Evolutionary conservation across 2,888 invertebrate genomes (phyloP), one percentile per base, ranked within the genome.

Genomic region (Eristalinus aeneus): DNA sequence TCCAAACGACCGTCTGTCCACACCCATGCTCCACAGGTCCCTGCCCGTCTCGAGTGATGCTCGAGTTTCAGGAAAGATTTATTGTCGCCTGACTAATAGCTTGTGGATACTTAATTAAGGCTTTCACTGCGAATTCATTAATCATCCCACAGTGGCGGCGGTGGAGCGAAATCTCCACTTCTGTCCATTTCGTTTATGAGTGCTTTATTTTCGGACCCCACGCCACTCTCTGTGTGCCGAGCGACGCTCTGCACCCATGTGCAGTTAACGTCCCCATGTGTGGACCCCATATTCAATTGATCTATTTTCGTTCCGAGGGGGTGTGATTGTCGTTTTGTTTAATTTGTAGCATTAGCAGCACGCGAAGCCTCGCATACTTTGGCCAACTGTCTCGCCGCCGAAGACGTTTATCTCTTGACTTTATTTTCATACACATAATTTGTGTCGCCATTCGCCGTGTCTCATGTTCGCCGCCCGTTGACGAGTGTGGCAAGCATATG

Each of bases 231-330:
- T 32, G 39, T 56, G 39, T 65, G 31, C 34, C 23, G 16, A 32
- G 9, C 61, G 67, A 11, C 53, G 27, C 27, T 60, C 36, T 9
- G 23, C 32, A 11, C 22, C 6, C 67, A 20, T 56, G 22, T 69
- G 39, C n/a, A 58, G 63, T 23, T 20, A 27, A 36, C 22, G 16
- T 9, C 12, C 22, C 27, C 36, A 58, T 53, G 27, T 39, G 39
- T 53, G 32, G 22, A 58, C 56, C 36, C 34, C 53, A 67, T 27
- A 36, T 53, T 67, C 60, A 76, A 39, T 34, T 63, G 10, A 64
- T 80, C 85, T 85, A 85, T 85, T 85, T 85, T 81, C 23, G 58
- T 63, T 53, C 23, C 34, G 32, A 76, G 81, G 72, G 81, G 84
- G 85, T 85, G 85, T 85, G 85, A 72, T 78, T 60, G 65, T 39